Conservation (phyloP, 53 echinoderm and acorn worm genomes). For the Arbacia lixula region DNA sequence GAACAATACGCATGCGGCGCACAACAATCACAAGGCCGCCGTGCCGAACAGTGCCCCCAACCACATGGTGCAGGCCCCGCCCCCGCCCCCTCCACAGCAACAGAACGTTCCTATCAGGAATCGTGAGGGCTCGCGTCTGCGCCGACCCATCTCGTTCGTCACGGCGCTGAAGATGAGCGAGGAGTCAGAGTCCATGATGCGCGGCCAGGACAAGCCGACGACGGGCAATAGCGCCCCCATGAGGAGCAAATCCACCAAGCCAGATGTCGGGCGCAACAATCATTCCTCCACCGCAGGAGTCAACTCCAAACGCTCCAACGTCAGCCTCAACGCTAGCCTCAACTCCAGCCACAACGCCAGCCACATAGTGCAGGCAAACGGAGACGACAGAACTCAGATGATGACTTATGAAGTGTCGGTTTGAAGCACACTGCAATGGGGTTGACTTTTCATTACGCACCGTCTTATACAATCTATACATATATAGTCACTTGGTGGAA, state of each 20-base stretch:
- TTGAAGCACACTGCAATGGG: conserved; percentile 20
- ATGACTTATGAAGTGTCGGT: conserved; percentile 74
- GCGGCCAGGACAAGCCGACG: conserved; percentile 36
- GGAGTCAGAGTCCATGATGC: conserved; percentile 70
- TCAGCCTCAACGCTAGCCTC: conserved; percentile 8
- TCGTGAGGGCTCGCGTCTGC: conserved; percentile 74
- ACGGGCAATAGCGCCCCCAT: conserved; percentile 41
- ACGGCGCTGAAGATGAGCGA: conserved; percentile 92
- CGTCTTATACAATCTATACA: conserved; percentile 2
- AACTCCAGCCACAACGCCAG: conserved; percentile 43
- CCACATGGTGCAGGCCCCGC: conserved; percentile 25
- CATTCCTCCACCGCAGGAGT: neutral
- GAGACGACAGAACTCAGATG: conserved; percentile 60
- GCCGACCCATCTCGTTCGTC: conserved; percentile 95
- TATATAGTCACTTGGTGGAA: neutral
- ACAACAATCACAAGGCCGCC: conserved; percentile 36
- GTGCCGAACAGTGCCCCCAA: conserved; percentile 55
- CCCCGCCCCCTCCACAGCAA: conserved; percentile 4
- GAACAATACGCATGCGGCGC: conserved; percentile 20
- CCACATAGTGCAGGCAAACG: conserved; percentile 54
- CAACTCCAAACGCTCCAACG: conserved; percentile 16
- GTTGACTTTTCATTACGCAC: conserved; percentile 7
- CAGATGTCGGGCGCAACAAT: conserved; percentile 1
- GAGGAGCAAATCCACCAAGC: conserved; percentile 45
- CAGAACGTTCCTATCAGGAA: conserved; percentile 47